These are phyloP conservation scores for Pentalonia nigronervosa DNA, from an alignment of 1,140 invertebrate genomes.

Conservation along the genomic window DNA sequence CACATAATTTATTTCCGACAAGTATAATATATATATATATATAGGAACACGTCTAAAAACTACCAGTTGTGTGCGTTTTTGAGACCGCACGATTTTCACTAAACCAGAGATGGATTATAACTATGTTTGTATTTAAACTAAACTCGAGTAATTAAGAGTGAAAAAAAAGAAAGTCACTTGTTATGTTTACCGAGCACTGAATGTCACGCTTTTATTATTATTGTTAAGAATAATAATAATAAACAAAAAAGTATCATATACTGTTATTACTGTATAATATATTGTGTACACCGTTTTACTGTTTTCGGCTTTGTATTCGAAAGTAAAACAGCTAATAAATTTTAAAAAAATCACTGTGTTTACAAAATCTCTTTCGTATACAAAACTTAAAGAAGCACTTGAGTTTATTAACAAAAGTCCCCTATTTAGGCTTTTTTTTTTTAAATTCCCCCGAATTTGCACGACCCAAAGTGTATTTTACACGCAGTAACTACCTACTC, in stretches of 20 bases:
- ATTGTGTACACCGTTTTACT: neutral
- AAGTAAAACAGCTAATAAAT: neutral
- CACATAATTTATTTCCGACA: neutral
- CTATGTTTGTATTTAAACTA: neutral
- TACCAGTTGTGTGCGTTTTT: neutral
- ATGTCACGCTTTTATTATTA: conserved; percentile 3
- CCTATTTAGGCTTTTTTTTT: neutral
- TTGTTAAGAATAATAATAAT: neutral
- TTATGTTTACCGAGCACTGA: neutral
- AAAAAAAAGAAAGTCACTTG: neutral
- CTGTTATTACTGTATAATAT: neutral
- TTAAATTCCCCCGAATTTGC: neutral
- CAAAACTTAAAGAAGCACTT: neutral
- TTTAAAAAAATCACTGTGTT: neutral
- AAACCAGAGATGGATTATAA: neutral
- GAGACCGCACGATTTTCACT: neutral
- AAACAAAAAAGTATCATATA: neutral
- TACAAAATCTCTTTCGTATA: neutral
- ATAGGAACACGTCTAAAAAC: neutral
- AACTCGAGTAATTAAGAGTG: conserved; percentile 1
- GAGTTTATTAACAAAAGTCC: neutral
- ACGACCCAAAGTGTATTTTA: neutral
- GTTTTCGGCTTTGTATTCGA: neutral
- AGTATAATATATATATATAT: neutral
- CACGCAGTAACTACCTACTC: no score